A percentile compares a stretch with the other conserved stretches of the same genome.
These are phyloP conservation scores for Agonopterix alstromeriana DNA, from an alignment of 2,888 invertebrate species.

Conservation along the genomic window DNA sequence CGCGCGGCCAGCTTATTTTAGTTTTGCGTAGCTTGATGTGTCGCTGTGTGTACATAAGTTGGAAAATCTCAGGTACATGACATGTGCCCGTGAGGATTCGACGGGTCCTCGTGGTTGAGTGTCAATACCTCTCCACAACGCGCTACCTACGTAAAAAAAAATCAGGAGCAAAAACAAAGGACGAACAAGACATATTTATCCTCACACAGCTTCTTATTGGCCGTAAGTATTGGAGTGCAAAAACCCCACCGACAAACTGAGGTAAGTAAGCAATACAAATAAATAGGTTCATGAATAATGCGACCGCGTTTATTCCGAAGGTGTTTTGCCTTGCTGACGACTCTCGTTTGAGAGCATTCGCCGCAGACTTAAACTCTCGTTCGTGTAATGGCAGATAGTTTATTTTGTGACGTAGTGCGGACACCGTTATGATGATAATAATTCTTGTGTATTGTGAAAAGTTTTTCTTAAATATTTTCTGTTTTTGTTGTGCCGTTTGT, in stretches of 20 bases:
- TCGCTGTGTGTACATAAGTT: too few species aligned
- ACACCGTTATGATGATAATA: conserved; percentile 49
- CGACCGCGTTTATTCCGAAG: conserved; percentile 25
- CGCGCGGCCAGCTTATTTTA: too few species aligned
- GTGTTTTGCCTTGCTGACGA: conserved; percentile 51
- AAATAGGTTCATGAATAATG: conserved; percentile 72
- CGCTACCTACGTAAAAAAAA: too few species aligned
- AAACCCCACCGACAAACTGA: conserved; percentile 28
- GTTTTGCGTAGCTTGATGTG: too few species aligned
- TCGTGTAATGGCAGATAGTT: conserved; percentile 60
- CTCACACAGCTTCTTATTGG: conserved; percentile 5
- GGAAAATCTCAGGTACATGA: too few species aligned
- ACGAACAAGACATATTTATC: conserved; percentile 1
- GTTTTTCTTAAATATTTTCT: conserved; percentile 25
- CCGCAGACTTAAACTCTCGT: conserved; percentile 69
- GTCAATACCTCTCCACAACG: too few species aligned
- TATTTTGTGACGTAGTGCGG: conserved; percentile 47
- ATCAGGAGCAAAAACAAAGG: neutral
- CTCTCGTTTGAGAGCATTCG: conserved; percentile 44
- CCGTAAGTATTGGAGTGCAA: conserved; percentile 21
- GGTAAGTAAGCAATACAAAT: conserved; percentile 68
- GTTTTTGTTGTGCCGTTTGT: neutral
- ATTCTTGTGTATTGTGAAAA: conserved; percentile 43
- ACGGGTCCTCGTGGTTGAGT: too few species aligned
- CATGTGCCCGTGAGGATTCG: too few species aligned